Evolutionary conservation across 2,888 invertebrate species (phyloP).

Genomic region (Drosophila anomalata): DNA sequence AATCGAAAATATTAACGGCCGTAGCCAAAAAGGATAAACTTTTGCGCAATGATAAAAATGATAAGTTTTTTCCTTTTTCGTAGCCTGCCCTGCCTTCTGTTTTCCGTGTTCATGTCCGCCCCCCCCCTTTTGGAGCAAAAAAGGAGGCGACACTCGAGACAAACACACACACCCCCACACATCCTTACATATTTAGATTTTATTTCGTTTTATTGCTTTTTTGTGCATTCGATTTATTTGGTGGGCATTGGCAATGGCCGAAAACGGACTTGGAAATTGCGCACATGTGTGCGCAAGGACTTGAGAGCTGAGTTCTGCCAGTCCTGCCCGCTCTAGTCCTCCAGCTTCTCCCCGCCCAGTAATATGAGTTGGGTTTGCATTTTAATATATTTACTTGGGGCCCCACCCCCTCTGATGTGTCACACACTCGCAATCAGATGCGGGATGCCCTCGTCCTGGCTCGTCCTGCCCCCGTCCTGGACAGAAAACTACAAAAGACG

Average conservation of each 20-base stretch:
- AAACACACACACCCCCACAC: not conserved
- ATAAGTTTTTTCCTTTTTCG: slow-evolving; percentile 65
- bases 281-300: slow-evolving; percentile 78
- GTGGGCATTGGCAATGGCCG: slow-evolving; percentile 72
- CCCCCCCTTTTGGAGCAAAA: slow-evolving; percentile 24
- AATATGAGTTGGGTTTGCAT: slow-evolving; percentile 80
- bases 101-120: slow-evolving; percentile 22
- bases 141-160: slow-evolving; percentile 61
- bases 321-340: not conserved
- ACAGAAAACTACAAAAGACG: slow-evolving; percentile 65
- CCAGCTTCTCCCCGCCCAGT: slow-evolving; percentile 34
- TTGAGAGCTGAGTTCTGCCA: slow-evolving; percentile 47
- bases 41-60: slow-evolving; percentile 79
- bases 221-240: slow-evolving; percentile 80
- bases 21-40: slow-evolving; percentile 75
- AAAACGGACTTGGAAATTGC: slow-evolving; percentile 79
- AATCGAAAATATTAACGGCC: slow-evolving; percentile 77
- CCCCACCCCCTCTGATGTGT: slow-evolving; percentile 46
- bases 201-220: slow-evolving; percentile 80
- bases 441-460: slow-evolving; percentile 52
- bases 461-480: not conserved
- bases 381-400: slow-evolving; percentile 73
- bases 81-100: slow-evolving; percentile 18
- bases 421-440: slow-evolving; percentile 77
- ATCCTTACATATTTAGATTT: slow-evolving; percentile 73